Evolutionary conservation across 2,113 vertebrate species (phyloP).

Genomic region (Oreamnos americanus): DNA sequence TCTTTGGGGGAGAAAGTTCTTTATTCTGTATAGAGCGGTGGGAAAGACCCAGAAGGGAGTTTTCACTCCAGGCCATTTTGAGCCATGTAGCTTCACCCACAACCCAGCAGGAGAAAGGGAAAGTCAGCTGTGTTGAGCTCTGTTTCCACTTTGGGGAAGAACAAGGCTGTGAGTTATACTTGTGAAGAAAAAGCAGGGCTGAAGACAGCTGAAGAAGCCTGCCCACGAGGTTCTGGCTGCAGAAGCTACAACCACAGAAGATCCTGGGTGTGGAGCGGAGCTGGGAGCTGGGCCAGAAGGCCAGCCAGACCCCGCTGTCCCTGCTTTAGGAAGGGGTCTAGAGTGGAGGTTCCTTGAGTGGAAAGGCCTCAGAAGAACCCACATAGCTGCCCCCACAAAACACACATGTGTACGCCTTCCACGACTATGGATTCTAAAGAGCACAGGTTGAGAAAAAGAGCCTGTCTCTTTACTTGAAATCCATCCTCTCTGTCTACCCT

Average conservation of each 20-base stretch:
- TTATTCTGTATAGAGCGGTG: neutral
- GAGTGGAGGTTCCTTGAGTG: fast-evolving
- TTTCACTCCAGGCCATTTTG: neutral
- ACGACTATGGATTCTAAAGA: neutral
- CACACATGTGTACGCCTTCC: fast-evolving
- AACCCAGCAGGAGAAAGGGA: neutral
- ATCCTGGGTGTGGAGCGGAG: fast-evolving
- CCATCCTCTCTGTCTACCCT: neutral
- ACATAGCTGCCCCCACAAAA: neutral
- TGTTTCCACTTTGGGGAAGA: neutral
- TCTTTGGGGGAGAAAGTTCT: neutral
- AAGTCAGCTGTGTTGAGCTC: neutral
- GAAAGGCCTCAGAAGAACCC: neutral
- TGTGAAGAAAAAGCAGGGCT: neutral
- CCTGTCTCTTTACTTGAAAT: neutral
- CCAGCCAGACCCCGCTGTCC: fast-evolving
- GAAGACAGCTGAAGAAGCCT: neutral
- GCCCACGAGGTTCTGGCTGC: neutral
- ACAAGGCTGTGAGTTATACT: neutral
- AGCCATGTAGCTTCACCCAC: neutral
- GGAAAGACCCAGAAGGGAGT: neutral
- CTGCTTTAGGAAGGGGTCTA: neutral
- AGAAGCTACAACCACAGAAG: neutral
- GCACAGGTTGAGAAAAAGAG: neutral
- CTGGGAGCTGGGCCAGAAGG: neutral